Percentiles rank a stretch among this genome's conserved stretches.
Conservation (phyloP, 2,888 invertebrate species). For the Xanthia togata region DNA sequence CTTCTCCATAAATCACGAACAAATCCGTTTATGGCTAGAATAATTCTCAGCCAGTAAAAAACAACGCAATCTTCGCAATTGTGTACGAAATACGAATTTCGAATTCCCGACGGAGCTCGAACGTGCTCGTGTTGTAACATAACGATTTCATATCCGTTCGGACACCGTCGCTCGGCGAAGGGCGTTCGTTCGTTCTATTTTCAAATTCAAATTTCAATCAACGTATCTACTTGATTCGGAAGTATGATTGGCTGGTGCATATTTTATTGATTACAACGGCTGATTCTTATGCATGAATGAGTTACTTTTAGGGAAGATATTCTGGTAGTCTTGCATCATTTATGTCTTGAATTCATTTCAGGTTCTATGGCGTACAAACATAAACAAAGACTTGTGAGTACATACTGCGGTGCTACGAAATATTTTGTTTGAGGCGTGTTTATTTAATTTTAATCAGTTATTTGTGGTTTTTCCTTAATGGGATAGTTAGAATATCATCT, state of each 20-base stretch:
- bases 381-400: slow-evolving; percentile 10
- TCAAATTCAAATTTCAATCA: slow-evolving; percentile 62
- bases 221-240: slow-evolving; percentile 50
- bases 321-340: slow-evolving; percentile 26
- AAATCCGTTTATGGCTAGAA: slow-evolving; percentile 33
- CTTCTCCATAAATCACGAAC: slow-evolving; percentile 14
- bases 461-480: slow-evolving; percentile 1
- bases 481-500: background rate
- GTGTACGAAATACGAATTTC: slow-evolving; percentile 41
- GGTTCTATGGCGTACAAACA: slow-evolving; percentile 1
- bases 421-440: background rate
- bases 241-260: slow-evolving; percentile 51
- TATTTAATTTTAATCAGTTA: background rate
- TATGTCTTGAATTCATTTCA: slow-evolving; percentile 28
- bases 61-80: slow-evolving; percentile 46
- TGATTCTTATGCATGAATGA: slow-evolving; percentile 15
- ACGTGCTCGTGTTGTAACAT: slow-evolving; percentile 52
- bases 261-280: slow-evolving; percentile 36
- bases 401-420: background rate
- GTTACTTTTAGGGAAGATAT: slow-evolving; percentile 20
- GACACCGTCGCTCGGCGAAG: slow-evolving; percentile 46
- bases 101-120: slow-evolving; percentile 51
- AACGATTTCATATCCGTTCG: slow-evolving; percentile 66
- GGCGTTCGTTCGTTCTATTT: slow-evolving; percentile 52
- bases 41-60: slow-evolving; percentile 46